phyloP scores from a whole-genome alignment of 2,797 vertebrate species.

The Paratrypauchen microcephalus region DNA sequence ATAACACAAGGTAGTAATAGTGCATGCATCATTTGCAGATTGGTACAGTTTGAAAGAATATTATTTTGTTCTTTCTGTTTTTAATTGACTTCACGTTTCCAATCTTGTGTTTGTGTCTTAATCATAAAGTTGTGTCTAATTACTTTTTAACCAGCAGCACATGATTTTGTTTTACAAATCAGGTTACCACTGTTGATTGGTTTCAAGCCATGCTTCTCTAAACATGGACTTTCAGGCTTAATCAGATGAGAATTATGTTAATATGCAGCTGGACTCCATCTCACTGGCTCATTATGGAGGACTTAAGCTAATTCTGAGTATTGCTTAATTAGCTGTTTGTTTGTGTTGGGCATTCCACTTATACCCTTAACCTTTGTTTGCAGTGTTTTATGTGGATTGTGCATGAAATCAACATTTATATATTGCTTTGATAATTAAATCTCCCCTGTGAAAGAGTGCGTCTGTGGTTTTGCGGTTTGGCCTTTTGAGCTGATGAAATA shows the following conservation, averaged over 20 bases:
- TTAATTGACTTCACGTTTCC: neutral
- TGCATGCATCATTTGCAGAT: too few species aligned
- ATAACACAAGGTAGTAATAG: too few species aligned
- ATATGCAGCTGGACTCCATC: neutral
- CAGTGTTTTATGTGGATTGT: neutral
- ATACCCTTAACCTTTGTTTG: neutral
- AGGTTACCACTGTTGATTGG: constrained; percentile 28
- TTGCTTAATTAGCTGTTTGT: neutral
- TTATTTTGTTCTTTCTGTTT: too few species aligned
- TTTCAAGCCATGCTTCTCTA: constrained; percentile 22
- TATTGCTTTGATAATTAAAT: neutral
- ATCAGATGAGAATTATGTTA: neutral
- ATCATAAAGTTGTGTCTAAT: constrained; percentile 32
- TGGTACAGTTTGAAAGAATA: too few species aligned
- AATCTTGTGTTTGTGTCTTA: constrained; percentile 29
- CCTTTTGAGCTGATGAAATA: constrained; percentile 1
- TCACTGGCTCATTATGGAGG: constrained; percentile 10
- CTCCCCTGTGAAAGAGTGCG: neutral
- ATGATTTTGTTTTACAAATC: constrained; percentile 53
- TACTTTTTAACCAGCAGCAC: constrained; percentile 53
- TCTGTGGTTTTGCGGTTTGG: neutral
- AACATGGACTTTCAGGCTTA: constrained; percentile 18
- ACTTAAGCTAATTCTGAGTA: constrained; percentile 1
- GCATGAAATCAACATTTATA: neutral
- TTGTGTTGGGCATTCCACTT: neutral